Conservation (phyloP, 2,797 vertebrate genomes). For the Peromyscus nudipes region DNA sequence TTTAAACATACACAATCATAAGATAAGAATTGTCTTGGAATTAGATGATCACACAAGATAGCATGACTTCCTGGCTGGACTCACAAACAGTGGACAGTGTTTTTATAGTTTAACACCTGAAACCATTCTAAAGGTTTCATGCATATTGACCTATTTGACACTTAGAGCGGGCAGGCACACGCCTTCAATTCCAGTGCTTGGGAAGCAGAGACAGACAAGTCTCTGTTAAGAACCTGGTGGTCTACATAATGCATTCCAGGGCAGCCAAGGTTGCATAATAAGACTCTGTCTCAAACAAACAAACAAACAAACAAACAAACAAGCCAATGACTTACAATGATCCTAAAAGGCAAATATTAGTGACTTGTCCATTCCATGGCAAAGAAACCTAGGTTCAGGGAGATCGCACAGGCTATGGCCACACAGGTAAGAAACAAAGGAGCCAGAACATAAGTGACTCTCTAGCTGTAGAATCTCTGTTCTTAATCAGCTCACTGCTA, state of each 20-base stretch:
- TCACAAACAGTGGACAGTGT: constrained; percentile 4
- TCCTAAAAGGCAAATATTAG: neutral
- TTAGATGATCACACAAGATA: constrained; percentile 2
- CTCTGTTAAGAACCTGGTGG: neutral
- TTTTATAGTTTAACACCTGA: neutral
- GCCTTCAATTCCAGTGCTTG: neutral
- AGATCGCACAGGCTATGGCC: neutral
- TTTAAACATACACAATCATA: neutral
- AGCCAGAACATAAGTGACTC: neutral
- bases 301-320: neutral
- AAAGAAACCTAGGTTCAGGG: neutral
- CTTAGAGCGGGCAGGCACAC: too few relatives aligned
- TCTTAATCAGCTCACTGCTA: neutral
- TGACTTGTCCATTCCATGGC: neutral
- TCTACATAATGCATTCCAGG: neutral
- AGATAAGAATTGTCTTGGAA: neutral
- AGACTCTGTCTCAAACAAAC: neutral
- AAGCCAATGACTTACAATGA: neutral
- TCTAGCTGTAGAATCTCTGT: neutral
- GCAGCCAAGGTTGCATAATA: neutral
- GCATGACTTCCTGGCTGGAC: neutral
- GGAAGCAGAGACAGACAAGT: neutral
- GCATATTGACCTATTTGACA: neutral
- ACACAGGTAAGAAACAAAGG: neutral
- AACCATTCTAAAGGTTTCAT: neutral